Evolutionary conservation across 2,797 vertebrate species (phyloP), one percentile per base, ranked within the genome.

Genomic region (Hapalemur alaotrensis): DNA sequence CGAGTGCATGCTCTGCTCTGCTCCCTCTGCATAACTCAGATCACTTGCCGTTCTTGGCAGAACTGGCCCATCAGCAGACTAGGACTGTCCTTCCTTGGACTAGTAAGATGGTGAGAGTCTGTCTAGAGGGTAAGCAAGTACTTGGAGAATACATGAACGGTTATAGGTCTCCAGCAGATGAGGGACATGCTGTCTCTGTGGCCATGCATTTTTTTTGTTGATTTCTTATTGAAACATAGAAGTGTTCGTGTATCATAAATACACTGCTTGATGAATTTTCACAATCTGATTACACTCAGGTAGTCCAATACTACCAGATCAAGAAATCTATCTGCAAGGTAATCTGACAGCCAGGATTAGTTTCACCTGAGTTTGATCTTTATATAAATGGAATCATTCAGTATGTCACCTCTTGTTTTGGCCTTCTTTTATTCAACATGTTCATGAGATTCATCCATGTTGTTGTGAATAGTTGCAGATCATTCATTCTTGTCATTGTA

Each of bases 281-380:
- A 67, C 25, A 20, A 18, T 50, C 25, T 10, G 46, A 75, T 59
- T 52, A 57, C 0, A 38, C 2, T 1, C 11, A 0, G 0, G 0
- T 22, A 15, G 63, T 81, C 79, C 54, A 73, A 8, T 38, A 48
- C 43, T 4, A n/a, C 7, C 65, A 82, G 28, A 48, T 87, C 57
- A 73, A 61, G 48, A 91, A 89, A 10, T 8, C 38, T 41, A 38
- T 38, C 59, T 48, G 35, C 13, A 6, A 46, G 59, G 22, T 12
- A 17, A 50, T 3, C 48, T 18, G 10, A 28, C 2, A 18, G 81
- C 38, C 1, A 20, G 38, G 48, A 25, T 28, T 11, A 7, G 38
- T 38, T 41, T 81, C 6, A 1, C 13, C 23, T 69, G 48, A 11
- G 46, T 52, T 52, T 11, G 25, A 48, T 65, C 67, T 79, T 95